Evolutionary conservation across 2,797 vertebrate genomes (phyloP), one percentile per base, ranked within the genome.

Genomic region (Nyctibius grandis): DNA sequence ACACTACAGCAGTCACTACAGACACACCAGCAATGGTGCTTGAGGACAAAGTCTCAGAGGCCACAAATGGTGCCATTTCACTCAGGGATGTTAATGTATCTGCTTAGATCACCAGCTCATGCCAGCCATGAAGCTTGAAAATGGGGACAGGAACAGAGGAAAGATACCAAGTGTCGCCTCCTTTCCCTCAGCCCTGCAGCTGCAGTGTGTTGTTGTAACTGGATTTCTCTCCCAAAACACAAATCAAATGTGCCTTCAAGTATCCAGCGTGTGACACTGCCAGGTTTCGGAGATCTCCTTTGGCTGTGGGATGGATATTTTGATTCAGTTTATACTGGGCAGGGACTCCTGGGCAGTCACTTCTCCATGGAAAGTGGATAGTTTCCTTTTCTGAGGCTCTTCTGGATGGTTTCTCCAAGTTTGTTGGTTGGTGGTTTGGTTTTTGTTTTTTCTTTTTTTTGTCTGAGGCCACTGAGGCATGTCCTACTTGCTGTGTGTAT

Each of bases 11-110:
- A 53, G 94, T 89, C 38, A 85, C 93, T 90, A 33, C 94, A 36
- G 96, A 98, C 83, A 78, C 98, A 22, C 92, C 98, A 33, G 94
- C 98, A 11, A 91, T 98, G 95, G 96, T 98, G 95, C 97, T 98
- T 3, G 98, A 98, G 96, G 98, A 98, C 96, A 97, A 96, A 92
- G 91, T 96, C 95, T 96, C 97, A 33, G 98, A 98, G 95, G 96
- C 97, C 88, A 97, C 98, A 65, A 95, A 98, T 2, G 93, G 98
- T 68, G 64, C 98, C 95, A 97, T 99, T 86, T 98, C 99, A 92
- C 98, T 99, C 98, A 98, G 98, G 94, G 99, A 99, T 67, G 99
- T 99, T 93, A 99, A 99, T 11, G 99, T 99, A 93, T 99, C 99
- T 3, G 99, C 99, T 25, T 99, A 98, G 97, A 77, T 93, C 92